phyloP scores from a whole-genome alignment of 2,888 invertebrate genomes.

The Lagria hirta region DNA sequence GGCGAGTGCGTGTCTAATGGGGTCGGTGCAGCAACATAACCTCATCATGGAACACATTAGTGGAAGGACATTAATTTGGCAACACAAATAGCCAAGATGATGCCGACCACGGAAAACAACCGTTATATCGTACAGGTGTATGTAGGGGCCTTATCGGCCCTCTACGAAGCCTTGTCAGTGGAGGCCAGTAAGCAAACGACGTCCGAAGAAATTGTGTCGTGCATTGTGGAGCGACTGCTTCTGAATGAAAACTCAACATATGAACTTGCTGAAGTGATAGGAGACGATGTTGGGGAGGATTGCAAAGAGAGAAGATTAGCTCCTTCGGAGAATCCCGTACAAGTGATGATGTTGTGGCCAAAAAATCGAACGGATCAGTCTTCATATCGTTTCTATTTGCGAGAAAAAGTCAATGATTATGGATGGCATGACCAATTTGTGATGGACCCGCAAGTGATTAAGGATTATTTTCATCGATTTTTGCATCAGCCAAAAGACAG shows the following conservation, averaged over 20 bases:
- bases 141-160: conserved; percentile 83
- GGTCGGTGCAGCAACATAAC: too few species aligned
- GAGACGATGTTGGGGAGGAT: conserved; percentile 82
- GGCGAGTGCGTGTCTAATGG: too few species aligned
- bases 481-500: conserved; percentile 89
- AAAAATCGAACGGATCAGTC: conserved; percentile 60
- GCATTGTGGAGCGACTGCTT: conserved; percentile 76
- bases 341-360: conserved; percentile 82
- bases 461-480: conserved; percentile 89
- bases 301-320: conserved; percentile 90
- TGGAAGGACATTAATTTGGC: conserved; percentile 4
- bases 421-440: conserved; percentile 87
- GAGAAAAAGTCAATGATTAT: conserved; percentile 82
- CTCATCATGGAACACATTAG: too few species aligned
- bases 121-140: conserved; percentile 81
- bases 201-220: conserved; percentile 87
- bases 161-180: conserved; percentile 86
- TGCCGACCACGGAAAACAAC: conserved; percentile 65
- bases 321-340: conserved; percentile 77
- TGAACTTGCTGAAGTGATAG: conserved; percentile 86
- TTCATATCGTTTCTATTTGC: conserved; percentile 77
- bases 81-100: conserved; percentile 46
- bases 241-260: conserved; percentile 67
- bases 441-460: conserved; percentile 87
- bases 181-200: conserved; percentile 91